phyloP scores from a whole-genome alignment of 2,113 vertebrate genomes.

The Gnathonemus longibarbis region DNA sequence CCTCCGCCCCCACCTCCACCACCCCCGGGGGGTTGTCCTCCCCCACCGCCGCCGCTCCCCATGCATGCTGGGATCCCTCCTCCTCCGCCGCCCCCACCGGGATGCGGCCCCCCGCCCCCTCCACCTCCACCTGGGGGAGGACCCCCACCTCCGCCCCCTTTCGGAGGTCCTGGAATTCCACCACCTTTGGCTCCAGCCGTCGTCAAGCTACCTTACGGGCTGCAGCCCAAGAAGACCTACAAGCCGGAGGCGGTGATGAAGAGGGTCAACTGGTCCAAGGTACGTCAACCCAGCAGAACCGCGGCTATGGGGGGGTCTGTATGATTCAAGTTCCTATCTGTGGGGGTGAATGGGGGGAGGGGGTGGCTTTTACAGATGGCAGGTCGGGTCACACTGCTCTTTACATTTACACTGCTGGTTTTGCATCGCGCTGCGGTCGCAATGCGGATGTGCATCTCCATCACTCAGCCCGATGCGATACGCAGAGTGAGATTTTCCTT shows the following conservation, averaged over 20 bases:
- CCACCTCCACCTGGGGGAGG: conserved; percentile 51
- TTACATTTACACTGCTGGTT: not conserved
- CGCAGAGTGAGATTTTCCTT: not conserved
- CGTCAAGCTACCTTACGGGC: conserved; percentile 76
- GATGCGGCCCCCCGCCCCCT: conserved; percentile 24
- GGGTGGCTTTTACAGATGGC: no score
- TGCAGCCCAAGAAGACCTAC: conserved; percentile 83
- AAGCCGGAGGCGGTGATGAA: conserved; percentile 83
- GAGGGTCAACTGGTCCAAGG: conserved; percentile 97
- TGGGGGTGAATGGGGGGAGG: not conserved
- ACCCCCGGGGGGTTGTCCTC: conserved; percentile 39
- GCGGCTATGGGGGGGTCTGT: not conserved
- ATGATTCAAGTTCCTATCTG: not conserved
- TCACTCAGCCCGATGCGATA: not conserved
- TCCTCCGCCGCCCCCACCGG: conserved; percentile 12
- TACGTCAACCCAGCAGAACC: conserved; percentile 40
- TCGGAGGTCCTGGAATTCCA: conserved; percentile 46
- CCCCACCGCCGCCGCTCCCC: conserved; percentile 56
- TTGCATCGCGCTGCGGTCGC: not conserved
- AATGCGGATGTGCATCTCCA: not conserved
- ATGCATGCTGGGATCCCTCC: not conserved
- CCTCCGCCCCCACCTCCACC: conserved; percentile 48
- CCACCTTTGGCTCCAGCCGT: conserved; percentile 58
- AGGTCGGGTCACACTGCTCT: not conserved
- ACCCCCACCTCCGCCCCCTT: conserved; percentile 57